phyloP scores from a whole-genome alignment of 1,140 invertebrate species.

The Schlechtendalia chinensis region DNA sequence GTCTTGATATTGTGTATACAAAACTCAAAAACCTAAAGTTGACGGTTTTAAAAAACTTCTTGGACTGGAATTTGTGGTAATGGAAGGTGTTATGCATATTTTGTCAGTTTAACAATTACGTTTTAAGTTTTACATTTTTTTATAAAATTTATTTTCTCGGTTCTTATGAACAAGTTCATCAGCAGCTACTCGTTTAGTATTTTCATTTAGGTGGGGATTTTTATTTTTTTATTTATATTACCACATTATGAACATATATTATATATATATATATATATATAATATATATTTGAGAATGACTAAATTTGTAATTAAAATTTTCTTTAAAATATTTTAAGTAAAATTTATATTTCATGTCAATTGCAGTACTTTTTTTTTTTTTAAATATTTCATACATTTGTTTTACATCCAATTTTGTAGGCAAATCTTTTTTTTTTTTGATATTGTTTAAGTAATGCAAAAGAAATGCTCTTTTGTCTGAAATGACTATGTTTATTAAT shows the following conservation, averaged over 20 bases:
- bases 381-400: not conserved
- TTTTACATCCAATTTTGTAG: not conserved
- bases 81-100: not conserved
- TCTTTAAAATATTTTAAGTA: not conserved
- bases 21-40: constrained; percentile 1
- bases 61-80: not conserved
- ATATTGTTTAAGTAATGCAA: not conserved
- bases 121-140: not conserved
- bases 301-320: not conserved
- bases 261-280: too few species aligned
- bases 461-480: not conserved
- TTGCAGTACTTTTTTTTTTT: not conserved
- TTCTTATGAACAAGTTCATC: not conserved
- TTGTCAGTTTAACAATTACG: not conserved
- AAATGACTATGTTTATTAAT: not conserved
- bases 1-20: not conserved
- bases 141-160: not conserved
- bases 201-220: not conserved
- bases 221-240: not conserved
- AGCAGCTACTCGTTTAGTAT: not conserved
- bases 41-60: not conserved
- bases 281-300: not conserved
- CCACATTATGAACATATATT: not conserved
- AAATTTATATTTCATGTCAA: not conserved
- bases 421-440: not conserved